A percentile compares a stretch with the other conserved stretches of the same genome.
phyloP scores from a whole-genome alignment of 2,113 vertebrate species.

The Bambusicola thoracicus region DNA sequence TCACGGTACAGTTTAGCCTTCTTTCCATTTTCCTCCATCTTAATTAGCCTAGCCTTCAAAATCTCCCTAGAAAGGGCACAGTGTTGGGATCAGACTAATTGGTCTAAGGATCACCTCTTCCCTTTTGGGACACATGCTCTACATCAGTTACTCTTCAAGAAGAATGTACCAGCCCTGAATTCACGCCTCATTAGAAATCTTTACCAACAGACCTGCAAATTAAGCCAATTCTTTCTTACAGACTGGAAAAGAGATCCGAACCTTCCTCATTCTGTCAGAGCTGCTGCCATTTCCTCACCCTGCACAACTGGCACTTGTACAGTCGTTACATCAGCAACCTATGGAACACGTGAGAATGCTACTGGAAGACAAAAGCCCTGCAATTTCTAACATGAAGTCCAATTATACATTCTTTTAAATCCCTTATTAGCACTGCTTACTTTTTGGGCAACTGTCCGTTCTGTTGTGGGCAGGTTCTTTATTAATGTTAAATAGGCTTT shows the following conservation, averaged over 20 bases:
- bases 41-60: background rate
- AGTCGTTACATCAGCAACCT: fast-evolving
- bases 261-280: background rate
- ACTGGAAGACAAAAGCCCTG: background rate
- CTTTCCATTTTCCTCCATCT: background rate
- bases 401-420: background rate
- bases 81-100: background rate
- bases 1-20: background rate
- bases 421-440: background rate
- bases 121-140: background rate
- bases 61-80: background rate
- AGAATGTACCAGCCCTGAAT: background rate
- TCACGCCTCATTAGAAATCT: background rate
- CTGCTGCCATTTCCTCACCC: background rate
- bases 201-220: background rate
- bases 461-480: background rate
- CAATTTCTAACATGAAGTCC: background rate
- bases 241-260: background rate
- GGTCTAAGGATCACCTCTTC: background rate
- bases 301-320: background rate
- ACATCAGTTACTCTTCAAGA: background rate
- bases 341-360: fast-evolving
- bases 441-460: background rate
- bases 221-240: background rate
- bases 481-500: slow-evolving; percentile 1